Base-by-base conservation (phyloP, 2,113 vertebrate species). In the Rhinichthys klamathensis region DNA sequence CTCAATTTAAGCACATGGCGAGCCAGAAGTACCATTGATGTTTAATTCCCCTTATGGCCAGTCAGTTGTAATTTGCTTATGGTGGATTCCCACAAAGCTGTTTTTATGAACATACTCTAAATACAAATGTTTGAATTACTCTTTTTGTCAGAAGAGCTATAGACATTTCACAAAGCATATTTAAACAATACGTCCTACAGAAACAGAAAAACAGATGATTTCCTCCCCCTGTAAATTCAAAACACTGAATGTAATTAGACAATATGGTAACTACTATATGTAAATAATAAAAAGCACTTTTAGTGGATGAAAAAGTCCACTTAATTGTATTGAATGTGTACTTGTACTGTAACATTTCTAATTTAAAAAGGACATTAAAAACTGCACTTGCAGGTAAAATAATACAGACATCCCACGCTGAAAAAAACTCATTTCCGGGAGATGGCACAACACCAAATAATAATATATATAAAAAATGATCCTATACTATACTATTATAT, bases 1-100 rank as follows among this genome's bases (percentile, higher is more conserved):
- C 80, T 72, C 67, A n/a, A 83, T 83, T 70, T 35, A 35, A 70
- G 81, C 49, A 51, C 58, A 72, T 83, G 46, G 67, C 13, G 21
- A 72, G 46, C 65, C 67, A 72, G 49, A 72, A 83, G 81, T 83
- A 54, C 67, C 81, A 83, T 83, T 83, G 67, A 83, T 83, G 67
- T 72, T 83, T 83, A 83, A 73, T 85, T 54, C 63, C 49, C 32
- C 25, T 81, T 56, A 41, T 44, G 75, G 80, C 63, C 35, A 27
- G 67, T 49, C 82, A 65, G 58, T 44, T 60, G 21, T 79, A 61
- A 75, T 49, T 63, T 80, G 69, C n/a, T 75, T 76, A 32, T 56
- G 21, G 67, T 72, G 67, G 46, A 85, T 83, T 83, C 30, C 32
- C n/a, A 78, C 41, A 61, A 77, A 85, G 80, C 72, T 51, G 25